Evolutionary conservation across 23 tunicate species (phyloP), one percentile per base, ranked within the genome.

Genomic region (Trididemnum clinides): DNA sequence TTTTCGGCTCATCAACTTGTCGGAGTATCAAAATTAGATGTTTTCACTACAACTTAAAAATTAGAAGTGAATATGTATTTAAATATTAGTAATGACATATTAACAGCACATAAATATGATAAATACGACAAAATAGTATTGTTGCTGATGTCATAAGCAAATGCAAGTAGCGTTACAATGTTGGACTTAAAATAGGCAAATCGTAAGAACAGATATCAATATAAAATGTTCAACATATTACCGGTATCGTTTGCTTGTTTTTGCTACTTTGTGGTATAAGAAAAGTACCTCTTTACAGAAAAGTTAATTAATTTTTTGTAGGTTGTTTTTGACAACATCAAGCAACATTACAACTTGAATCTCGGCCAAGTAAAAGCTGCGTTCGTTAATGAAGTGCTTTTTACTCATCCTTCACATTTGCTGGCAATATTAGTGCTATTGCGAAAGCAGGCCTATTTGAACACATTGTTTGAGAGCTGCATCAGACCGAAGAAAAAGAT

Each of bases 401-500:
- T 92, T 59, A 86, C 91, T 10, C 87, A 83, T 57, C 97, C 97
- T 50, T 86, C 64, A 12, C 97, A 92, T 50, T 78, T 92, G n/a
- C 63, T 72, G 12, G 22, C 77, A 30, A 69, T 87, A 4, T 36
- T 92, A 28, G 82, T 64, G 15, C 54, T 66, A 0, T 69, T 92
- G 51, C 66, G 97, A 29, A 87, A 92, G 70, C 97, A 92, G 69
- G 74, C 90, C 33, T 89, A 92, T 36, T 51, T 92, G 6, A 92
- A 92, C 27, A 77, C 88, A 33, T 21, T 87, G 10, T 35, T 92
- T 12, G 20, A 77, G 38, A 92, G 97, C 59, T 92, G 97, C 73
- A 83, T 92, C 10, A 28, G 97, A 51, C 72, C 81, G 19, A 66
- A 64, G 63, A 82, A 82, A 54, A 64, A 19, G 4, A 30, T 5